A percentile compares a stretch with the other conserved stretches of the same genome.
These are phyloP conservation scores for Cheilosia scutellata DNA, from an alignment of 2,888 invertebrate species.

Conservation along the genomic window DNA sequence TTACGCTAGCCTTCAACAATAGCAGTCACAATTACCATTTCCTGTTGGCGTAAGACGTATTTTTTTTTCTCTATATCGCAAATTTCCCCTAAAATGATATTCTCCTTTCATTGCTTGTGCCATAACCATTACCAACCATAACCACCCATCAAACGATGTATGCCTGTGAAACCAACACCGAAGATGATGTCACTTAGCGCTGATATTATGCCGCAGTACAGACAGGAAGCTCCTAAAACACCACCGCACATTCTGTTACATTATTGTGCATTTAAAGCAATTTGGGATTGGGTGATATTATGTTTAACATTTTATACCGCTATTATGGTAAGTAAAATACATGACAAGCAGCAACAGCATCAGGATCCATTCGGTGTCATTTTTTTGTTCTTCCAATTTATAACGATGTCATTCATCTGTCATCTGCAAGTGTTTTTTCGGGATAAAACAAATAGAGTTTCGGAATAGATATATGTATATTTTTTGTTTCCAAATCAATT, in stretches of 20 bases:
- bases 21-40: no score
- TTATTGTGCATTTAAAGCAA: constrained; percentile 99
- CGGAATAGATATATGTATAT: not conserved
- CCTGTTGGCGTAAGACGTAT: constrained; percentile 5
- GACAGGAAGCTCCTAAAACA: constrained; percentile 99
- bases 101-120: constrained; percentile 24
- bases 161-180: constrained; percentile 15
- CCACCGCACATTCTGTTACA: constrained; percentile 99
- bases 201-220: constrained; percentile 99
- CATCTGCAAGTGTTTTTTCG: constrained; percentile 10
- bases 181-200: constrained; percentile 99
- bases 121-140: not conserved
- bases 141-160: constrained; percentile 22
- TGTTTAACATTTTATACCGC: constrained; percentile 99
- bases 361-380: not conserved
- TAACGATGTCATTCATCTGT: not conserved
- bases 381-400: constrained; percentile 5
- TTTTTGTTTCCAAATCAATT: not conserved
- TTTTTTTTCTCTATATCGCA: not conserved
- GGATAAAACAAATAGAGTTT: not conserved
- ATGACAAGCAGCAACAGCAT: constrained; percentile 7
- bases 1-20: no score
- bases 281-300: constrained; percentile 99
- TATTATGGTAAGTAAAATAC: constrained; percentile 83
- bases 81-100: constrained; percentile 15